Evolutionary conservation across 2,888 invertebrate species (phyloP).

Genomic region (Hecatera dysodea): DNA sequence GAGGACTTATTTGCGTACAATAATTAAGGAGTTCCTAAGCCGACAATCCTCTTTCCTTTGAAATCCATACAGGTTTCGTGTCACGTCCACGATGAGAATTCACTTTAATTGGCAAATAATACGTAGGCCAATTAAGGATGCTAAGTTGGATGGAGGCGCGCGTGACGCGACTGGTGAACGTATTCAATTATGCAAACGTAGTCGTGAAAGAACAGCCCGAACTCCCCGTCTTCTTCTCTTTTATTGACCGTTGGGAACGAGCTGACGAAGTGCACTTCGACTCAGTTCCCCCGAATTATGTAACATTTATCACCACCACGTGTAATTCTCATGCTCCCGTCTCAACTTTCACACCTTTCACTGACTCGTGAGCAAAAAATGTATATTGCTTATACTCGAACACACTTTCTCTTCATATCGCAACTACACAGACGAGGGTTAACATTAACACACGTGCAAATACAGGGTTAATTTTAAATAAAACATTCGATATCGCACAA

Average conservation of each 20-base stretch:
- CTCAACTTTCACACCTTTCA: slow-evolving; percentile 80
- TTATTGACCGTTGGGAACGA: slow-evolving; percentile 75
- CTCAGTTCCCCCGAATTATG: slow-evolving; percentile 40
- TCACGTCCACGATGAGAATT: slow-evolving; percentile 90
- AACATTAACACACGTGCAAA: slow-evolving; percentile 43
- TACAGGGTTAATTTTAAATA: slow-evolving; percentile 66
- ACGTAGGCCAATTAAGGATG: slow-evolving; percentile 91
- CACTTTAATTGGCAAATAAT: slow-evolving; percentile 91
- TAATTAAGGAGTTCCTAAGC: slow-evolving; percentile 75
- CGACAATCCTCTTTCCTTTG: slow-evolving; percentile 74
- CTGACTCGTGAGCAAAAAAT: slow-evolving; percentile 69
- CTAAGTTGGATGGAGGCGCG: slow-evolving; percentile 89
- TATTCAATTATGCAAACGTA: slow-evolving; percentile 90
- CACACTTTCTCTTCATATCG: slow-evolving; percentile 69
- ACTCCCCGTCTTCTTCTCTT: slow-evolving; percentile 70
- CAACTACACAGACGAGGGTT: slow-evolving; percentile 29
- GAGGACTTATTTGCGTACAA: slow-evolving; percentile 78
- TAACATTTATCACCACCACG: slow-evolving; percentile 41
- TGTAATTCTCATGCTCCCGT: slow-evolving; percentile 37
- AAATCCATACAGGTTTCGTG: slow-evolving; percentile 86
- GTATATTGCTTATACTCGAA: slow-evolving; percentile 63
- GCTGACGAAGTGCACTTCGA: slow-evolving; percentile 56
- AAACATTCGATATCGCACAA: slow-evolving; percentile 71
- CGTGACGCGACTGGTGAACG: slow-evolving; percentile 88
- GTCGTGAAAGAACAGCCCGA: slow-evolving; percentile 83